Evolutionary conservation across 2,888 invertebrate genomes (phyloP), one percentile per base, ranked within the genome.

Genomic region (Anodontia alba): DNA sequence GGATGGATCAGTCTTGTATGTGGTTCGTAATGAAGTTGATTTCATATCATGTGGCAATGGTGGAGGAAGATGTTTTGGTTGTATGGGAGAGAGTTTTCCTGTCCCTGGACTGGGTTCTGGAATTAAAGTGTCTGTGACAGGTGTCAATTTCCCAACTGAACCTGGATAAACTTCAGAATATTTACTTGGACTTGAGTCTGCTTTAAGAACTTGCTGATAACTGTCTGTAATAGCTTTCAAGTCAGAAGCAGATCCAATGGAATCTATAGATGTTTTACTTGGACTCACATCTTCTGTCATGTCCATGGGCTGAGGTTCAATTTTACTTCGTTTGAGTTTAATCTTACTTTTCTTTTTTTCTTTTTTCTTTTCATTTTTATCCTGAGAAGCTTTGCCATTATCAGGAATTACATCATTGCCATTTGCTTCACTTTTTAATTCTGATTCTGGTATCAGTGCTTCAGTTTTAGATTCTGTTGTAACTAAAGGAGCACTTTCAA

Each of bases 1-100:
- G 1, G 86, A 76, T 29, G 88, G 85, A 71, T 92, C 92, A 17
- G 88, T 85, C 81, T 90, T 91, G 73, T 90, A 90, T 17, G 88
- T 76, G 17, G 90, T 91, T 29, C 90, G 83, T 42, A 92, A 51
- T 38, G 90, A 83, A 5, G 78, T 83, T 0, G 91, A 91, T 20
- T 88, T 82, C 57, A 91, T 78, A 70, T 91, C 88, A n/a, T 86
- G 85, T 17, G 86, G 78, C 15, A 92, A 70, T 1, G 91, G 90
- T 23, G 91, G 92, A 0, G 91, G 91, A 20, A 76, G 73, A 36
- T 78, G 73, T 68, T 81, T 87, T 1, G 86, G 87, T 31, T 85
- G 80, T n/a, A 91, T 76, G 0, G 91, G 90, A 0, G 88, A 78
- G 43, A 91, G 69, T 73, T 74, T 83, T 10, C 83, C 84, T 20